These are phyloP conservation scores for Napeogenes inachia DNA, from an alignment of 2,888 invertebrate species.

Conservation along the genomic window DNA sequence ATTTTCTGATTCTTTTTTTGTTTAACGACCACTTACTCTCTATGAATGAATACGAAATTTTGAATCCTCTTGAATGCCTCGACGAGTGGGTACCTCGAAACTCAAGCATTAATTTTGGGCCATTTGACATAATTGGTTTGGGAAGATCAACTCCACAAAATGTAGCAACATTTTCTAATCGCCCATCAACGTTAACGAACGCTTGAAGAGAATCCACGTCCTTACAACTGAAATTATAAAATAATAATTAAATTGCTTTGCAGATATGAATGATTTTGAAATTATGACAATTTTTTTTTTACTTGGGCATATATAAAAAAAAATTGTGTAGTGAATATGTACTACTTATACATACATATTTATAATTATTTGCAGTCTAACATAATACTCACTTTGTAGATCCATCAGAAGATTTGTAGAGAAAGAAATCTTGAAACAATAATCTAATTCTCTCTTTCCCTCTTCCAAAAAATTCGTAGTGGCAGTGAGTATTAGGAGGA, in stretches of 20 bases:
- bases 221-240: constrained; percentile 80
- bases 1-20: neutral
- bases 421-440: constrained; percentile 89
- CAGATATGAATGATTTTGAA: neutral
- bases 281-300: neutral
- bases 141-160: constrained; percentile 91
- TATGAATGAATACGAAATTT: constrained; percentile 91
- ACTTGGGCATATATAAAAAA: neutral
- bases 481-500: constrained; percentile 87
- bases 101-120: constrained; percentile 89
- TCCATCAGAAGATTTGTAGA: constrained; percentile 81
- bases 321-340: neutral
- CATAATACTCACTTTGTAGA: constrained; percentile 78
- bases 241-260: constrained; percentile 24
- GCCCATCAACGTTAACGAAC: constrained; percentile 88
- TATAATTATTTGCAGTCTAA: neutral
- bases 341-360: constrained; percentile 7
- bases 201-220: constrained; percentile 88
- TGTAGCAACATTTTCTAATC: constrained; percentile 90
- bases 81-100: constrained; percentile 89
- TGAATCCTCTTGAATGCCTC: constrained; percentile 89
- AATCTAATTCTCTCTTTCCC: constrained; percentile 91
- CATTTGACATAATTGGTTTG: constrained; percentile 95
- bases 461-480: constrained; percentile 92
- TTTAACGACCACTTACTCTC: constrained; percentile 82